A percentile compares a stretch with the other conserved stretches of the same genome.
Evolutionary conservation across 2,797 vertebrate species (phyloP).

Genomic region (Thunnus albacares): DNA sequence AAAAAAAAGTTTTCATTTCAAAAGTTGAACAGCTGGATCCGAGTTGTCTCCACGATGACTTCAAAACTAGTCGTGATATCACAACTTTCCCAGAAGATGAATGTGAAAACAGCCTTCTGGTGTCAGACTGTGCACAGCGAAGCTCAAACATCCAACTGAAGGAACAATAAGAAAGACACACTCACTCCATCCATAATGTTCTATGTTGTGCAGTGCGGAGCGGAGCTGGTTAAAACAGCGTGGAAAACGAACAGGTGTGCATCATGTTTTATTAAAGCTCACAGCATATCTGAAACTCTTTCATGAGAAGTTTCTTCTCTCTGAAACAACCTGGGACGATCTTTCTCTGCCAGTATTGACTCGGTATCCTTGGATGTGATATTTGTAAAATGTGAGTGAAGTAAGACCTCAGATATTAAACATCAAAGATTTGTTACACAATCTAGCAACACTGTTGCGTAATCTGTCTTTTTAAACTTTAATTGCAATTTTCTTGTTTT

Average conservation of each 20-base stretch:
- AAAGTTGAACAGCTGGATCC: no score
- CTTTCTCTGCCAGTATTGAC: slow-evolving; percentile 15
- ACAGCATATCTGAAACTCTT: slow-evolving; percentile 15
- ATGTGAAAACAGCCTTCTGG: no score
- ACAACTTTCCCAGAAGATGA: no score
- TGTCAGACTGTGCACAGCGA: no score
- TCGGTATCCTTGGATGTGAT: slow-evolving; percentile 12
- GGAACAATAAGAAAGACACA: no score
- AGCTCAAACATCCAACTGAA: no score
- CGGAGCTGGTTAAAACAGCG: neutral
- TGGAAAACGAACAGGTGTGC: slow-evolving; percentile 19
- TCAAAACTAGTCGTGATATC: no score
- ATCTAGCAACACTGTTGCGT: neutral
- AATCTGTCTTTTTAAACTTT: no score
- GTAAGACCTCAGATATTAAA: slow-evolving; percentile 2
- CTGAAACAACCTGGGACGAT: neutral
- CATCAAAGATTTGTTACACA: slow-evolving; percentile 8
- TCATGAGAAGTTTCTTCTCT: slow-evolving; percentile 45
- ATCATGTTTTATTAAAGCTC: slow-evolving; percentile 38
- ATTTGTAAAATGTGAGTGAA: slow-evolving; percentile 19
- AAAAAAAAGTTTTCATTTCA: neutral
- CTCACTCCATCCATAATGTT: neutral
- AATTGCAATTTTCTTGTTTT: neutral
- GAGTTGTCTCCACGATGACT: no score
- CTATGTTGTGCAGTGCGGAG: neutral